Percentiles rank a stretch among this genome's conserved stretches.
These are phyloP conservation scores for Steatornis caripensis DNA, from an alignment of 2,113 vertebrate species.

Conservation along the genomic window DNA sequence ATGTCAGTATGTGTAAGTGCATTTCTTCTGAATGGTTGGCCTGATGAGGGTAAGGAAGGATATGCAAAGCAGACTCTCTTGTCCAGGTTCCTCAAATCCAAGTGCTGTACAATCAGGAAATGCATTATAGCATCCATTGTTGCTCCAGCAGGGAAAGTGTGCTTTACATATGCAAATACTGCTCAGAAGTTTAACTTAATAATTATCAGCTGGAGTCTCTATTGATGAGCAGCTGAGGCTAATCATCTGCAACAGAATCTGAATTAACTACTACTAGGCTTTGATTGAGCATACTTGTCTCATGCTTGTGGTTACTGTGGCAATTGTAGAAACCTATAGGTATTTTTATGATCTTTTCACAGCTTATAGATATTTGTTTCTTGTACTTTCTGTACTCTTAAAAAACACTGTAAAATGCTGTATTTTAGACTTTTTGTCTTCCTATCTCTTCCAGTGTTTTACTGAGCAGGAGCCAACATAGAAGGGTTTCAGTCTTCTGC, in stretches of 20 bases:
- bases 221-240: conserved; percentile 78
- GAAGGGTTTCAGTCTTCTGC: background rate
- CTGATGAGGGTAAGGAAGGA: conserved; percentile 56
- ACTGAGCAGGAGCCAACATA: background rate
- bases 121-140: conserved; percentile 61
- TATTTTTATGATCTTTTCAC: background rate
- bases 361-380: background rate
- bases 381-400: background rate
- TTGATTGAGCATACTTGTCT: background rate
- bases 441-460: background rate
- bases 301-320: background rate
- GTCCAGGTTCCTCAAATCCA: conserved; percentile 36
- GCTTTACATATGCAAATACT: conserved; percentile 77
- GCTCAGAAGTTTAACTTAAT: conserved; percentile 76
- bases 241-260: conserved; percentile 59
- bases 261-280: conserved; percentile 55
- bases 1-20: background rate
- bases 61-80: conserved; percentile 46
- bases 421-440: background rate
- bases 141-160: conserved; percentile 45
- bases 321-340: background rate
- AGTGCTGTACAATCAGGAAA: conserved; percentile 65
- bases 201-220: conserved; percentile 79
- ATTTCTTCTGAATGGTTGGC: conserved; percentile 59
- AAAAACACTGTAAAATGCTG: background rate